Percentiles rank a stretch among this genome's conserved stretches.
These are phyloP conservation scores for Melinaea marsaeus DNA, from an alignment of 2,888 invertebrate species.

Conservation along the genomic window DNA sequence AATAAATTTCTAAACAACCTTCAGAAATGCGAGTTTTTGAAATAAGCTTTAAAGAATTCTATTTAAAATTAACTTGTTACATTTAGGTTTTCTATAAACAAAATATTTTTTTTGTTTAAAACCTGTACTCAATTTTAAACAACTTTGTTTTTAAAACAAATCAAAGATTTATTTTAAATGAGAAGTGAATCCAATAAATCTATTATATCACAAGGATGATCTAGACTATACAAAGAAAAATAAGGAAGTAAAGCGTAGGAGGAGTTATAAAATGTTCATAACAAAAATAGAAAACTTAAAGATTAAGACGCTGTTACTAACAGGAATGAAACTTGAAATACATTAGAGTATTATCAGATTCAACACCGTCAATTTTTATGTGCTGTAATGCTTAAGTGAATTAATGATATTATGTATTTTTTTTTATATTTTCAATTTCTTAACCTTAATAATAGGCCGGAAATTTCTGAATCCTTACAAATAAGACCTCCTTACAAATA, in stretches of 20 bases:
- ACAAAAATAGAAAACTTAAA: neutral
- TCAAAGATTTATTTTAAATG: too few relatives aligned
- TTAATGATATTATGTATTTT: neutral
- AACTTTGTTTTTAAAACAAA: neutral
- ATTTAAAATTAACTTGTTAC: too few relatives aligned
- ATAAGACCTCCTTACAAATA: neutral
- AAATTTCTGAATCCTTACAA: slow-evolving; percentile 4
- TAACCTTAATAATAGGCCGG: neutral
- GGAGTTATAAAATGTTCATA: neutral
- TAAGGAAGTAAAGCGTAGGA: neutral
- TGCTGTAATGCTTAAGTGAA: too few relatives aligned
- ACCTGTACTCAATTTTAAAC: too few relatives aligned
- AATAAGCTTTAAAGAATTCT: too few relatives aligned
- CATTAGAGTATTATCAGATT: too few relatives aligned
- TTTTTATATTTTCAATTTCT: neutral
- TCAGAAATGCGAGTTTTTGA: too few relatives aligned
- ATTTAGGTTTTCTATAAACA: too few relatives aligned
- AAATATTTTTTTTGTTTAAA: too few relatives aligned
- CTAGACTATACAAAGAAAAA: neutral
- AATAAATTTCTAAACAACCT: too few relatives aligned
- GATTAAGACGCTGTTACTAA: neutral
- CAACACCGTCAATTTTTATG: too few relatives aligned
- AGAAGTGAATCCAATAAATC: too few relatives aligned
- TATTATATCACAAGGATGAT: neutral
- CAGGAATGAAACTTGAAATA: neutral